These are phyloP conservation scores for Orthosia gothica DNA, from an alignment of 2,888 invertebrate genomes.

Conservation along the genomic window DNA sequence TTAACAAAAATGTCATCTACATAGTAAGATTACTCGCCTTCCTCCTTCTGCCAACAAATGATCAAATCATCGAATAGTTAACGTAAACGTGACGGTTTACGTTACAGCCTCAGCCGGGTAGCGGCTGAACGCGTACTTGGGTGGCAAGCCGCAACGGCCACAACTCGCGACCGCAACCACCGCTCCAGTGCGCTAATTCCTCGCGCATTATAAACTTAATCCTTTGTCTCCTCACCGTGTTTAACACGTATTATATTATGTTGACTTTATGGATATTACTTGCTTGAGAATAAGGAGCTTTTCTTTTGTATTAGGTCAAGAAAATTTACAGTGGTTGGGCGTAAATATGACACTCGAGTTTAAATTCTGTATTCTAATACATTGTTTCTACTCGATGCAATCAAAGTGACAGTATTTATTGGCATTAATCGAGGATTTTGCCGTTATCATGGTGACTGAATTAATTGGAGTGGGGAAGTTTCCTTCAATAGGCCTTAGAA, in stretches of 20 bases:
- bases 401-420: no score
- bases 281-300: slow-evolving; percentile 36
- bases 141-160: slow-evolving; percentile 88
- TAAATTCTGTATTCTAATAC: no score
- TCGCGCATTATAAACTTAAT: slow-evolving; percentile 79
- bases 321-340: slow-evolving; percentile 15
- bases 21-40: neutral
- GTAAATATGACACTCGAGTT: neutral
- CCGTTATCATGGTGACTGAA: no score
- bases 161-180: slow-evolving; percentile 83
- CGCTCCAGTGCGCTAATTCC: slow-evolving; percentile 87
- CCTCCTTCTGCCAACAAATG: neutral
- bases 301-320: slow-evolving; percentile 52
- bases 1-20: no score
- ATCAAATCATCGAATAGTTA: slow-evolving; percentile 13
- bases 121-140: slow-evolving; percentile 71
- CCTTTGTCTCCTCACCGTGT: slow-evolving; percentile 63
- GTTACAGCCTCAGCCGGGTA: slow-evolving; percentile 32
- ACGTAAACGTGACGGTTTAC: slow-evolving; percentile 47
- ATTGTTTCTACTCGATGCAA: no score
- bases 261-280: slow-evolving; percentile 49
- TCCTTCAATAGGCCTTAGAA: no score
- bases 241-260: slow-evolving; percentile 60
- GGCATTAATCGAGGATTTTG: no score
- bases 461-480: no score